phyloP scores from a whole-genome alignment of 2,888 invertebrate species.

The Priocnemis perturbator region DNA sequence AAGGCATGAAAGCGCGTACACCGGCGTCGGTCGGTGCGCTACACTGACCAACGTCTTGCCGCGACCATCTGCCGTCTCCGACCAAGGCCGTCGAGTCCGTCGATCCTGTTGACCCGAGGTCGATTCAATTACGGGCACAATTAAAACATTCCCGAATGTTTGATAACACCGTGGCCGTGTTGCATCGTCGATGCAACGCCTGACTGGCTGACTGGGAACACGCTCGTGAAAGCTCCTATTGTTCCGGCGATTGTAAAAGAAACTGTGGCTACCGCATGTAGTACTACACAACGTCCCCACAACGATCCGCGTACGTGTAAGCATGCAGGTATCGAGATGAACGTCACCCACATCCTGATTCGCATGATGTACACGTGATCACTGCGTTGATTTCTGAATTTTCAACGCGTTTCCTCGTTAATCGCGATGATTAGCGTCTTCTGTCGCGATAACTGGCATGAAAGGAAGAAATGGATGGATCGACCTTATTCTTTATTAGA shows the following conservation, averaged over 20 bases:
- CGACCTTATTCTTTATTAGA: slow-evolving; percentile 3
- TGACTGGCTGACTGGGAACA: too few species aligned
- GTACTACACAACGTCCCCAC: too few species aligned
- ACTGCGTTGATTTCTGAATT: slow-evolving; percentile 27
- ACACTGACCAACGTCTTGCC: slow-evolving; percentile 47
- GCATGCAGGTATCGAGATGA: slow-evolving; percentile 3
- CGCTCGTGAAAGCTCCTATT: slow-evolving; percentile 15
- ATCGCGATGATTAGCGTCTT: slow-evolving; percentile 60
- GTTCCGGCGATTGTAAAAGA: slow-evolving; percentile 14
- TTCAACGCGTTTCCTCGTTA: slow-evolving; percentile 53
- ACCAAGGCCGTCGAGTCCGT: slow-evolving; percentile 65
- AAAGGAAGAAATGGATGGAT: slow-evolving; percentile 21
- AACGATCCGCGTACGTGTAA: too few species aligned
- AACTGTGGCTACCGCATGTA: too few species aligned
- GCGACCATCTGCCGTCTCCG: slow-evolving; percentile 61
- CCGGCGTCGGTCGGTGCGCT: slow-evolving; percentile 35
- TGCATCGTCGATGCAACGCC: too few species aligned
- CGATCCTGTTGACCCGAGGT: slow-evolving; percentile 50
- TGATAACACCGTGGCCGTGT: slow-evolving; percentile 34
- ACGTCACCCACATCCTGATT: slow-evolving; percentile 11
- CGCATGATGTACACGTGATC: slow-evolving; percentile 18
- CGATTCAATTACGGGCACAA: slow-evolving; percentile 55
- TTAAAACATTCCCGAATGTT: slow-evolving; percentile 54
- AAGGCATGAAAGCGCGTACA: slow-evolving; percentile 39
- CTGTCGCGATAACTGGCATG: slow-evolving; percentile 29